Percentiles rank a stretch among this genome's conserved stretches.
Evolutionary conservation across 2,113 vertebrate genomes (phyloP).

Genomic region (Tautogolabrus adspersus): DNA sequence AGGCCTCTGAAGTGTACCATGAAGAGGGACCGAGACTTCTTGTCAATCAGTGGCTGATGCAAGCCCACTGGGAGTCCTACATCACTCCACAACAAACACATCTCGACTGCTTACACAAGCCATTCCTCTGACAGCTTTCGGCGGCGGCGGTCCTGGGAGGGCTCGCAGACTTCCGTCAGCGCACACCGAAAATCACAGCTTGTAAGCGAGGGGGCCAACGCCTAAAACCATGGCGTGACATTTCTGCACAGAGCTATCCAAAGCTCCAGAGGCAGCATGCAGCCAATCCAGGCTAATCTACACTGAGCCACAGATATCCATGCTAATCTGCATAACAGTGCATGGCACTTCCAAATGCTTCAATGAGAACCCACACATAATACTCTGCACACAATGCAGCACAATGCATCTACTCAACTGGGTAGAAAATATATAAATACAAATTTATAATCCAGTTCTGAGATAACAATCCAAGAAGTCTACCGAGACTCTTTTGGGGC

Average conservation of each 20-base stretch:
- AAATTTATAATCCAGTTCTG: slow-evolving; percentile 19
- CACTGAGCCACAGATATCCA: slow-evolving; percentile 61
- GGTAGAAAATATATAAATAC: slow-evolving; percentile 2
- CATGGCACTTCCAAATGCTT: slow-evolving; percentile 46
- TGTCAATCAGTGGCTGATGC: slow-evolving; percentile 75
- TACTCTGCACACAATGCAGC: not conserved
- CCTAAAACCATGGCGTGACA: slow-evolving; percentile 64
- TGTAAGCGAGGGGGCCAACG: slow-evolving; percentile 43
- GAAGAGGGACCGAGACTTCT: slow-evolving; percentile 47
- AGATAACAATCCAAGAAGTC: slow-evolving; percentile 37
- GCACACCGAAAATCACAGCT: slow-evolving; percentile 62
- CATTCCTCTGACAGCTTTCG: slow-evolving; percentile 65
- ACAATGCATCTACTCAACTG: slow-evolving; percentile 10
- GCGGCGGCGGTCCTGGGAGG: slow-evolving; percentile 41
- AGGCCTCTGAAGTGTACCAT: slow-evolving; percentile 56
- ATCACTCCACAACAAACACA: slow-evolving; percentile 71
- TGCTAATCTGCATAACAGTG: slow-evolving; percentile 66
- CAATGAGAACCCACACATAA: slow-evolving; percentile 43
- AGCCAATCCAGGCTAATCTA: slow-evolving; percentile 72
- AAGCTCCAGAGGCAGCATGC: slow-evolving; percentile 59
- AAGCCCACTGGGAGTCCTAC: slow-evolving; percentile 52
- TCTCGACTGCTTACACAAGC: slow-evolving; percentile 71
- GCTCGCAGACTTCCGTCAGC: slow-evolving; percentile 54
- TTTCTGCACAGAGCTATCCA: slow-evolving; percentile 62
- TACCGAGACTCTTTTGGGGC: slow-evolving; percentile 23